phyloP scores from a whole-genome alignment of 2,797 vertebrate species.

The Lacerta bilineata region DNA sequence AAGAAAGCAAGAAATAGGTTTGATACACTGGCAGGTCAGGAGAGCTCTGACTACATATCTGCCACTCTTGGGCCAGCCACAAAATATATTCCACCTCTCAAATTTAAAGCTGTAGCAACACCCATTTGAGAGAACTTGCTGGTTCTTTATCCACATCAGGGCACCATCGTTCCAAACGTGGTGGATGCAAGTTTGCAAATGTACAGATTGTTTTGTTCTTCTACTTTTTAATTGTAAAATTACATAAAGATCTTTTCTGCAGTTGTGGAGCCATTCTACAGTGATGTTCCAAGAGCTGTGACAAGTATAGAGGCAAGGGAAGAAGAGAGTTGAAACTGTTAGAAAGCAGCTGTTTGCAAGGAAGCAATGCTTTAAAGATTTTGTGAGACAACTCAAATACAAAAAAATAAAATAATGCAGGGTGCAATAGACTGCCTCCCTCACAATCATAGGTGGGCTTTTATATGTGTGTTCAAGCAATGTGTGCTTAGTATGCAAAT shows the following conservation, averaged over 20 bases:
- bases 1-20: neutral
- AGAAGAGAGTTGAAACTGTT: neutral
- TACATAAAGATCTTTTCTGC: neutral
- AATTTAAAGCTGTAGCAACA: neutral
- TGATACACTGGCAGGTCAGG: neutral
- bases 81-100: neutral
- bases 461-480: neutral
- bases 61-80: neutral
- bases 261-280: neutral
- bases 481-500: no score
- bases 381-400: neutral
- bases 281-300: neutral
- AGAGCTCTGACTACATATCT: neutral
- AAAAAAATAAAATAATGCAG: neutral
- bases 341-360: neutral
- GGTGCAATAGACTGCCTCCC: no score
- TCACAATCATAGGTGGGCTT: neutral
- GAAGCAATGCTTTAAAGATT: neutral
- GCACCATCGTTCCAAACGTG: neutral
- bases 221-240: conserved; percentile 1
- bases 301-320: neutral
- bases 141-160: neutral
- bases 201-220: neutral
- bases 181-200: neutral
- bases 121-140: neutral